Percentiles rank a stretch among this genome's conserved stretches.
phyloP scores from a whole-genome alignment of 1,140 invertebrate genomes.

The Contarinia nasturtii region DNA sequence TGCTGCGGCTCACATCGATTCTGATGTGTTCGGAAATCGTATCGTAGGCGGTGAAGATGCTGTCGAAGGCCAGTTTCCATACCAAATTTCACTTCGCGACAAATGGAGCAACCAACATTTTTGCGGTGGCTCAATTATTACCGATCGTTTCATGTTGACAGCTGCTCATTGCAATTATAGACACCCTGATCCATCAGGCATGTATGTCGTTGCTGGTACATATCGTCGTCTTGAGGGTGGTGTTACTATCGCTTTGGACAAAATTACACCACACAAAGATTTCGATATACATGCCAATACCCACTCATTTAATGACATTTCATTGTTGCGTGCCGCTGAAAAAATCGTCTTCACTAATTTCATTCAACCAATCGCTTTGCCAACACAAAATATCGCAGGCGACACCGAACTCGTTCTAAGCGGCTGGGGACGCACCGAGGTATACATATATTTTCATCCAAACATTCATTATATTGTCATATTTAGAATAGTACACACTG shows the following conservation, averaged over 20 bases:
- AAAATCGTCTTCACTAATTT: neutral
- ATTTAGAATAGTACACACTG: too few relatives aligned
- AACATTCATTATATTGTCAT: too few relatives aligned
- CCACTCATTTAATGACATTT: neutral
- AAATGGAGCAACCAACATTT: neutral
- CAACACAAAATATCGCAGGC: too few relatives aligned
- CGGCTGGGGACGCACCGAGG: too few relatives aligned
- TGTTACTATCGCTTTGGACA: neutral
- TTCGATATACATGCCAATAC: neutral
- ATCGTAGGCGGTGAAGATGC: constrained; percentile 16
- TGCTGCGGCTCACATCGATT: too few relatives aligned
- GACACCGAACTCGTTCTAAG: too few relatives aligned
- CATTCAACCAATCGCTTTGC: neutral
- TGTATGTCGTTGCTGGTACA: neutral
- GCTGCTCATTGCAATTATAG: constrained; percentile 39
- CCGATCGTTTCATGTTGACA: constrained; percentile 27
- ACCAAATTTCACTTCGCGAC: constrained; percentile 21
- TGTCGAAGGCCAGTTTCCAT: constrained; percentile 23
- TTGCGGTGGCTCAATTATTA: constrained; percentile 33
- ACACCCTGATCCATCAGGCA: too few relatives aligned
- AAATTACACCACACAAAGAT: neutral
- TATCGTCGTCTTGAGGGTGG: neutral
- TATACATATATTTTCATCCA: too few relatives aligned
- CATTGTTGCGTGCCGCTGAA: neutral
- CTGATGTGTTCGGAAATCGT: neutral